phyloP scores from a whole-genome alignment of 2,888 invertebrate genomes.

The Idaea dimidiata region DNA sequence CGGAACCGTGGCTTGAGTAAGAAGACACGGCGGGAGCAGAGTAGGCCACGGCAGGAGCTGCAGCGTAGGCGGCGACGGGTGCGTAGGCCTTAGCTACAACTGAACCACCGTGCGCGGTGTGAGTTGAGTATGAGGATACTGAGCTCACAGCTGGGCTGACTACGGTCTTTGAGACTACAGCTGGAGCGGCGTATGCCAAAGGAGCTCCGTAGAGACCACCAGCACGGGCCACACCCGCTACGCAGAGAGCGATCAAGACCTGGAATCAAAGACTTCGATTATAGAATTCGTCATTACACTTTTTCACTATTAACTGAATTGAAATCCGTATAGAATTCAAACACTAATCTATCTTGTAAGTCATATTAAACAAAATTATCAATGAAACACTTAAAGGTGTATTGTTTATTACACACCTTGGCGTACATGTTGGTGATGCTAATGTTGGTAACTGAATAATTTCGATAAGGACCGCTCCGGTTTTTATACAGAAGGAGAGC shows the following conservation, averaged over 20 bases:
- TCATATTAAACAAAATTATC: conserved; percentile 15
- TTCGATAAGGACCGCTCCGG: conserved; percentile 62
- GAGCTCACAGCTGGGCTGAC: conserved; percentile 50
- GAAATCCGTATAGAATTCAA: not conserved
- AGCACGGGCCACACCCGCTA: conserved; percentile 81
- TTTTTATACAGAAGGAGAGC: conserved; percentile 69
- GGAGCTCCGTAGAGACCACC: conserved; percentile 74
- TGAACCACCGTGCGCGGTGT: conserved; percentile 46
- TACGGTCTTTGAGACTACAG: conserved; percentile 39
- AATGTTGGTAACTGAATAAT: conserved; percentile 78
- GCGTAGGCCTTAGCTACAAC: conserved; percentile 14
- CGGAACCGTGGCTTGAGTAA: conserved; percentile 41
- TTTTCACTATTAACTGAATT: not conserved
- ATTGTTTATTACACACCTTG: conserved; percentile 59
- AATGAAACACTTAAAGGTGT: not conserved
- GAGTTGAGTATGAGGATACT: conserved; percentile 51
- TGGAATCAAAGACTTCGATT: conserved; percentile 37
- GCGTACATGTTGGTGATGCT: conserved; percentile 77
- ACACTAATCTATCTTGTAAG: conserved; percentile 5
- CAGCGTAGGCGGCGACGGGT: conserved; percentile 69
- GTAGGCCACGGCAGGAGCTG: conserved; percentile 82
- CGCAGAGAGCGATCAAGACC: conserved; percentile 81
- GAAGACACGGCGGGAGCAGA: conserved; percentile 59
- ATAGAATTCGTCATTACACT: conserved; percentile 3
- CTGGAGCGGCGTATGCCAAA: conserved; percentile 59